Conservation (phyloP, 2,113 vertebrate species). For the Sapayoa aenigma region DNA sequence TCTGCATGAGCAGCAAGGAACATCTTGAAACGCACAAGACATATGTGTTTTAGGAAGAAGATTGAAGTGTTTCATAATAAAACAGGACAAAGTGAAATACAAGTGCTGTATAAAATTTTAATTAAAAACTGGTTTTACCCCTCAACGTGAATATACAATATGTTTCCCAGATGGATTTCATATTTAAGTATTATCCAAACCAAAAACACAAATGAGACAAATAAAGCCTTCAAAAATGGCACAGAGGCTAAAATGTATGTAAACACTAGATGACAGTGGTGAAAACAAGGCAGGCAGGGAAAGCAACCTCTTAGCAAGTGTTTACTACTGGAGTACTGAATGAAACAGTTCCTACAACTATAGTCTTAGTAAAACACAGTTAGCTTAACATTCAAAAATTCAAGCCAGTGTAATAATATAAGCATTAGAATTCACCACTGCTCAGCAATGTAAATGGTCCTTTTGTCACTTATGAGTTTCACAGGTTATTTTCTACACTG, state of each 20-base stretch:
- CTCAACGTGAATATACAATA: slow-evolving; percentile 74
- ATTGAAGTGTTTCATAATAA: slow-evolving; percentile 83
- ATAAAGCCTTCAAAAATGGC: slow-evolving; percentile 75
- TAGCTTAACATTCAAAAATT: background rate
- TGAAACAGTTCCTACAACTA: background rate
- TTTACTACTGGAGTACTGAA: slow-evolving; percentile 27
- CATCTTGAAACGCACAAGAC: slow-evolving; percentile 79
- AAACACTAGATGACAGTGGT: slow-evolving; percentile 69
- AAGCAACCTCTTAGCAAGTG: slow-evolving; percentile 49
- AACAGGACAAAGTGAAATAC: slow-evolving; percentile 80
- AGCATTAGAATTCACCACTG: background rate
- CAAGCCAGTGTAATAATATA: background rate
- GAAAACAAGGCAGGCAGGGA: slow-evolving; percentile 65
- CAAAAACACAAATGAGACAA: slow-evolving; percentile 73
- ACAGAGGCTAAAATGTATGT: slow-evolving; percentile 73
- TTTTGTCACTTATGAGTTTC: background rate
- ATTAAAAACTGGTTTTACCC: slow-evolving; percentile 79
- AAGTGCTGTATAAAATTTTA: slow-evolving; percentile 79
- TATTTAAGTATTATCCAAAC: slow-evolving; percentile 77
- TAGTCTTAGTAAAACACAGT: background rate
- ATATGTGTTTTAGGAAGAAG: slow-evolving; percentile 81
- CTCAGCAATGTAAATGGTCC: background rate
- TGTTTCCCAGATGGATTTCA: slow-evolving; percentile 80
- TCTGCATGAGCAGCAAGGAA: slow-evolving; percentile 72
- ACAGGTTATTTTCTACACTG: background rate